A percentile compares a stretch with the other conserved stretches of the same genome.
Conservation (phyloP, 2,797 vertebrate species). For the Gastrophryne carolinensis region DNA sequence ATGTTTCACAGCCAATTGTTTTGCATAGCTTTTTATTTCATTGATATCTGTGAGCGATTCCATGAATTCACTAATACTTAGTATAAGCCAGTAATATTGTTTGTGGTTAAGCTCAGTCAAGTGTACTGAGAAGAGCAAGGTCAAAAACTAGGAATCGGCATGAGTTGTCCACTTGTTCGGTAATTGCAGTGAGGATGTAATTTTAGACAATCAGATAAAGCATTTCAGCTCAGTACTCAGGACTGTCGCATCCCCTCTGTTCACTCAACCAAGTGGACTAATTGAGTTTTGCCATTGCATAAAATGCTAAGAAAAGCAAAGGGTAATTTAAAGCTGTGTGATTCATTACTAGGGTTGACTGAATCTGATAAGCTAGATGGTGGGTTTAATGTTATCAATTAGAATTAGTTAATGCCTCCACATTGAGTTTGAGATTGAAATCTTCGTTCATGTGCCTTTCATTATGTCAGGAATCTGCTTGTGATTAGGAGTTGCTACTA, state of each 20-base stretch:
- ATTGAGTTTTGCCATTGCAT: slow-evolving; percentile 46
- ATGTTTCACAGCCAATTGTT: not conserved
- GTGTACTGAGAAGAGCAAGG: slow-evolving; percentile 36
- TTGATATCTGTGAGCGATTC: slow-evolving; percentile 1
- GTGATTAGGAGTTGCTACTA: slow-evolving; percentile 8
- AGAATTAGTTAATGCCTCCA: slow-evolving; percentile 42
- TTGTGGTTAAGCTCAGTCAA: slow-evolving; percentile 10
- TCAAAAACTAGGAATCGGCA: slow-evolving; percentile 35
- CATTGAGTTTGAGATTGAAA: slow-evolving; percentile 41
- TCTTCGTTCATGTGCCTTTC: slow-evolving; percentile 16
- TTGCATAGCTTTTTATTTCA: not conserved
- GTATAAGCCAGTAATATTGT: slow-evolving; percentile 14
- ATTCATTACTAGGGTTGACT: slow-evolving; percentile 50
- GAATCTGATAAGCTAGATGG: slow-evolving; percentile 49
- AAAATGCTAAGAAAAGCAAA: slow-evolving; percentile 50
- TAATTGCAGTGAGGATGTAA: slow-evolving; percentile 51
- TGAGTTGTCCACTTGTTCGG: slow-evolving; percentile 47
- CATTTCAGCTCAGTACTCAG: slow-evolving; percentile 31
- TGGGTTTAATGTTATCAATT: slow-evolving; percentile 49
- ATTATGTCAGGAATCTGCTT: slow-evolving; percentile 18
- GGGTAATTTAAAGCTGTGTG: slow-evolving; percentile 48
- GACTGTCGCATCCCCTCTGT: slow-evolving; percentile 28
- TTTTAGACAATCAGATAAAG: slow-evolving; percentile 53
- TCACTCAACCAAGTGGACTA: slow-evolving; percentile 50
- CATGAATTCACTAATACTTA: slow-evolving; percentile 17